Evolutionary conservation across 2,888 invertebrate species (phyloP).

Genomic region (Malthinus flaveolus): DNA sequence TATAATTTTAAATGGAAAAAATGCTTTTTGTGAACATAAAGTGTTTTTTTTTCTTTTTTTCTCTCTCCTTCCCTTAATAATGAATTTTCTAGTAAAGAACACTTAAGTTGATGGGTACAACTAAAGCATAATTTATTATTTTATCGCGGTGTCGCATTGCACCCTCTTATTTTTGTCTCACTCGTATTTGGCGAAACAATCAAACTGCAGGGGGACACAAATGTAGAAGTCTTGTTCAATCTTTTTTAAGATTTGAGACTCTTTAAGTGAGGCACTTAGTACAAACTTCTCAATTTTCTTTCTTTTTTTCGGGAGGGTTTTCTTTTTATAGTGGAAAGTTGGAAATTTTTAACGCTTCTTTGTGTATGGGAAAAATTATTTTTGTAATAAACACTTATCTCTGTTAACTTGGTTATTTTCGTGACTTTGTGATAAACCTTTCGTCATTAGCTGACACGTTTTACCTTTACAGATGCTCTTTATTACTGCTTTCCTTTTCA

Average conservation of each 20-base stretch:
- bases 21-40: too few species aligned
- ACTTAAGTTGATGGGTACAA: constrained; percentile 25
- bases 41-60: background rate
- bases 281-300: constrained; percentile 26
- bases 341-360: constrained; percentile 32
- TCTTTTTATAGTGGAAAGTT: constrained; percentile 28
- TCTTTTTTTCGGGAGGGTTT: constrained; percentile 9
- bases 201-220: constrained; percentile 50
- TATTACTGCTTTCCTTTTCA: constrained; percentile 31
- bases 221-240: constrained; percentile 57
- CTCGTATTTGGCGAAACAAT: constrained; percentile 40
- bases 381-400: constrained; percentile 37
- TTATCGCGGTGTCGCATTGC: constrained; percentile 30
- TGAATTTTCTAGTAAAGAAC: constrained; percentile 28
- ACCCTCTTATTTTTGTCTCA: constrained; percentile 32
- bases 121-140: constrained; percentile 30
- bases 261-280: constrained; percentile 31
- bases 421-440: constrained; percentile 31
- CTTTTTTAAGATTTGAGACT: constrained; percentile 52
- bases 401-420: constrained; percentile 28
- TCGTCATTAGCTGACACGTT: constrained; percentile 33
- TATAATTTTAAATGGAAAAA: too few species aligned
- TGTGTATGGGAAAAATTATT: constrained; percentile 22
- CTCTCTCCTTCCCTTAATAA: constrained; percentile 18
- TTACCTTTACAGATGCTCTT: constrained; percentile 33